Percentiles rank a stretch among this genome's conserved stretches.
Conservation (phyloP, 2,888 invertebrate species). For the Sialis fuliginosa region DNA sequence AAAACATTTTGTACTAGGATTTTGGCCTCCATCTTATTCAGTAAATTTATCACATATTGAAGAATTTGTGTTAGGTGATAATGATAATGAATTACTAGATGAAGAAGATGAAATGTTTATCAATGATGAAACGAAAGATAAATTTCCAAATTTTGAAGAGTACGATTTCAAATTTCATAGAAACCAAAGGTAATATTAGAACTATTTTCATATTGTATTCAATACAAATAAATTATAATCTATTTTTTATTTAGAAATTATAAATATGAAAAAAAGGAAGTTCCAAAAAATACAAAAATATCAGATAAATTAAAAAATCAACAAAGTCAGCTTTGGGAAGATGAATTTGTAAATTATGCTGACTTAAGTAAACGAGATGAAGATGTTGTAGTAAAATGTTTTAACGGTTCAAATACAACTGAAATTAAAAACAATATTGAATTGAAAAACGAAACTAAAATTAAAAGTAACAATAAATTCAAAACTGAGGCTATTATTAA, state of each 20-base stretch:
- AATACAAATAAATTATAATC: too few species aligned
- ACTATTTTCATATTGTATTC: too few species aligned
- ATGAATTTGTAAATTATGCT: constrained; percentile 9
- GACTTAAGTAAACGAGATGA: neutral
- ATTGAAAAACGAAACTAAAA: neutral
- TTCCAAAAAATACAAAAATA: too few species aligned
- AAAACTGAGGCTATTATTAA: neutral
- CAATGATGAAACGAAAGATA: constrained; percentile 26
- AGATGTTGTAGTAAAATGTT: too few species aligned
- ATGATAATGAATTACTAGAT: constrained; percentile 20
- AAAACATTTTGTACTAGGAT: neutral
- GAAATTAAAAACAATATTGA: too few species aligned
- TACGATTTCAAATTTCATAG: constrained; percentile 19
- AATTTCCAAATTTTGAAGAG: constrained; percentile 14
- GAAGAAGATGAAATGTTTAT: constrained; percentile 19
- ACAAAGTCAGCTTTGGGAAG: constrained; percentile 16
- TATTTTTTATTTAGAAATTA: too few species aligned
- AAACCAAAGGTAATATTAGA: constrained; percentile 17
- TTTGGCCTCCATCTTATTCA: constrained; percentile 23
- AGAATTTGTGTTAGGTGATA: constrained; percentile 21
- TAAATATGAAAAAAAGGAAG: too few species aligned
- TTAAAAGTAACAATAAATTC: neutral
- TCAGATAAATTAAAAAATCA: too few species aligned
- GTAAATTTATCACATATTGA: constrained; percentile 21
- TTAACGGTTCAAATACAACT: too few species aligned